phyloP scores from a whole-genome alignment of 2,888 invertebrate genomes.

The Drosophila melanocephala region DNA sequence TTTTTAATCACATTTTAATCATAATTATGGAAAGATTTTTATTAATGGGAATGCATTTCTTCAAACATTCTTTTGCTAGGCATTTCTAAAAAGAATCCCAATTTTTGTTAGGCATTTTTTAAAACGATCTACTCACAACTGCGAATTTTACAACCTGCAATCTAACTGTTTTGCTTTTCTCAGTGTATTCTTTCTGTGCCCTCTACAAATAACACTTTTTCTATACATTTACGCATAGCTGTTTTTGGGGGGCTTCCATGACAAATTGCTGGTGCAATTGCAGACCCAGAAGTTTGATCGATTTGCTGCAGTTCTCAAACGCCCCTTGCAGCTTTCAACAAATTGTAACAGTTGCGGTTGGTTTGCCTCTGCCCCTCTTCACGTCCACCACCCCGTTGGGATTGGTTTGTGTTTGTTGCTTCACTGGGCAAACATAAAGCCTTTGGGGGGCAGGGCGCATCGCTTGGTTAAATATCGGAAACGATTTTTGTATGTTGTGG shows the following conservation, averaged over 20 bases:
- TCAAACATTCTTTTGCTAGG: background rate
- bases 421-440: conserved; percentile 63
- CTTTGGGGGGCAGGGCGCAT: conserved; percentile 46
- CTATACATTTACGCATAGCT: conserved; percentile 17
- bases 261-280: conserved; percentile 56
- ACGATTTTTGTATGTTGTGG: conserved; percentile 39
- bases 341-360: conserved; percentile 74
- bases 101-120: background rate
- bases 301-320: conserved; percentile 52
- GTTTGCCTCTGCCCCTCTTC: conserved; percentile 17
- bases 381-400: background rate
- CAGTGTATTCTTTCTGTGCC: background rate
- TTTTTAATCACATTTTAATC: background rate
- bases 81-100: background rate
- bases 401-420: conserved; percentile 28
- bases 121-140: background rate
- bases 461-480: conserved; percentile 59
- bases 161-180: background rate
- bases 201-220: conserved; percentile 9
- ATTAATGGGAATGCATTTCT: too few relatives aligned
- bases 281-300: conserved; percentile 68
- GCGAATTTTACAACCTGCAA: background rate
- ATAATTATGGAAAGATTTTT: background rate
- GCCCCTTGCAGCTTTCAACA: conserved; percentile 37
- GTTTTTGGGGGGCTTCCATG: conserved; percentile 24